Evolutionary conservation across 30 jellyfish, hydroid and myxozoan species (phyloP).

Genomic region (Clytia hemisphaerica): DNA sequence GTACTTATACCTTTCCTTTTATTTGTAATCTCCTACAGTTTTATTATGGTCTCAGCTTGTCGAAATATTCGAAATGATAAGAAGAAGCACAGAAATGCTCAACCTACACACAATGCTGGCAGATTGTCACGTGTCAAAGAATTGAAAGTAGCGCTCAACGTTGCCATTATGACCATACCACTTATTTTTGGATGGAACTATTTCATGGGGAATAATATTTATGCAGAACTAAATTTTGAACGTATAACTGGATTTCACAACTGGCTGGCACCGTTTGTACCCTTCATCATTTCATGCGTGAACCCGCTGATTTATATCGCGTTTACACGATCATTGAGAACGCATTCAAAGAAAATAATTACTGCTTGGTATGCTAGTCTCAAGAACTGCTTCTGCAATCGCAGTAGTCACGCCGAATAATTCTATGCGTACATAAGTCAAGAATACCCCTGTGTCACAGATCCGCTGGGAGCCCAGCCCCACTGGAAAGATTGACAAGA

Average conservation of each 20-base stretch:
- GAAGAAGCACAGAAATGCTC: background rate
- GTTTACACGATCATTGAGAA: conserved; percentile 4
- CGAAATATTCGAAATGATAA: background rate
- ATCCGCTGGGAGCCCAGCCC: too few species aligned
- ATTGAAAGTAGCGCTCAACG: background rate
- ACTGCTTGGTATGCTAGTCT: too few species aligned
- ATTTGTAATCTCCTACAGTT: background rate
- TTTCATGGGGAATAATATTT: background rate
- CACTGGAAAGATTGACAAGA: too few species aligned
- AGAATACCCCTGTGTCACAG: too few species aligned
- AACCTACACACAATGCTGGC: background rate
- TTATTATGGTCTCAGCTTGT: background rate
- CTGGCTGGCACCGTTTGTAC: background rate
- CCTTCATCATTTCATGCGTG: conserved; percentile 7
- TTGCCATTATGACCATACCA: conserved; percentile 17
- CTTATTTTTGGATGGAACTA: conserved; percentile 12
- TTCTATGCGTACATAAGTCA: too few species aligned
- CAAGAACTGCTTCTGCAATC: too few species aligned
- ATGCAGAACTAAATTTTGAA: background rate
- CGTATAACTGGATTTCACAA: background rate
- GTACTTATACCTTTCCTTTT: background rate
- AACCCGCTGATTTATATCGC: conserved; percentile 4
- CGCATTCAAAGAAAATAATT: too few species aligned
- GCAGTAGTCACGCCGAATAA: too few species aligned
- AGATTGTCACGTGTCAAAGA: conserved; percentile 7